A percentile compares a stretch with the other conserved stretches of the same genome.
Conservation (phyloP, 2,113 vertebrate species). For the Orthochromis indermauri region DNA sequence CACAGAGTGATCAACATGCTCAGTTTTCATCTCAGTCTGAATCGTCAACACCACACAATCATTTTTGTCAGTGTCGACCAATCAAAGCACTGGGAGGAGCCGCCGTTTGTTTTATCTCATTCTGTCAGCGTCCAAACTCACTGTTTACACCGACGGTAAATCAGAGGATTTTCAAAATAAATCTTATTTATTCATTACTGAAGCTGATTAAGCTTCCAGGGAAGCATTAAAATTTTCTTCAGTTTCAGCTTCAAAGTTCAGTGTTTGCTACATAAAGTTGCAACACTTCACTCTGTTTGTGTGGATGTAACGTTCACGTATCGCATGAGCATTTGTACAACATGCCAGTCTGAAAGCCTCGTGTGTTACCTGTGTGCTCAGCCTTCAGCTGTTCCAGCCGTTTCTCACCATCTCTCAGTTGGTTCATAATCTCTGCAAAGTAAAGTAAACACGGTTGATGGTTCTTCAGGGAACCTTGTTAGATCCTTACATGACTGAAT, state of each 20-base stretch:
- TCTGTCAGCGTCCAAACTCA: not conserved
- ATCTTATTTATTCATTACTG: not conserved
- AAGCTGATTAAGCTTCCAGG: not conserved
- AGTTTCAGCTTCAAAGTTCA: not conserved
- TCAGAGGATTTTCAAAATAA: not conserved
- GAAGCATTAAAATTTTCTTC: not conserved
- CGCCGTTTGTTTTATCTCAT: not conserved
- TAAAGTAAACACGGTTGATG: not conserved
- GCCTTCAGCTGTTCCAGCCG: not conserved
- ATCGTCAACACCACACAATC: not conserved
- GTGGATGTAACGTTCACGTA: not conserved
- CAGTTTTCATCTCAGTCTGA: not conserved
- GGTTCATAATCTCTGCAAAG: not conserved
- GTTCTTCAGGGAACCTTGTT: not conserved
- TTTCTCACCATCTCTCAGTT: not conserved
- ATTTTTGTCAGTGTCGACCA: not conserved
- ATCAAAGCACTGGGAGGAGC: not conserved
- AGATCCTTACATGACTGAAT: not conserved
- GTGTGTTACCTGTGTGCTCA: not conserved
- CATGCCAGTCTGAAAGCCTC: not conserved
- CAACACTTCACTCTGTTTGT: not conserved
- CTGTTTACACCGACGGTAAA: fast-evolving
- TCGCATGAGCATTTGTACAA: too few relatives aligned
- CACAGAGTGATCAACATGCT: not conserved
- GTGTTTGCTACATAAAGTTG: not conserved